A percentile compares a stretch with the other conserved stretches of the same genome.
Evolutionary conservation across 1,140 invertebrate species (phyloP).

Genomic region (Leptestheria dahalacensis): DNA sequence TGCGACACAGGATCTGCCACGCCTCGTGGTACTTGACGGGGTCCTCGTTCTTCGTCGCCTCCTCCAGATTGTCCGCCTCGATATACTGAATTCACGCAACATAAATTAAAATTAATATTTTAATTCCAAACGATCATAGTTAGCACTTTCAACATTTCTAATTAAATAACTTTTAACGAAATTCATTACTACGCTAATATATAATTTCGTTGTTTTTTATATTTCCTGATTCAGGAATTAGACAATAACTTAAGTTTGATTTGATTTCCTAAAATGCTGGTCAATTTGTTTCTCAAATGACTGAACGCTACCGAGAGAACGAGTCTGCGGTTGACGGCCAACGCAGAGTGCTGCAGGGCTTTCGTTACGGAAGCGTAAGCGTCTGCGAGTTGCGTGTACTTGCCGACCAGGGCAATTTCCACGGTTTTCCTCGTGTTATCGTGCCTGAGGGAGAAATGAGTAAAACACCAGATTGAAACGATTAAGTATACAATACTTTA

Average conservation of each 20-base stretch:
- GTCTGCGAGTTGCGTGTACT: conserved; percentile 92
- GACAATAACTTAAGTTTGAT: no score
- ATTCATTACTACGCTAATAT: no score
- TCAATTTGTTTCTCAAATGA: background rate
- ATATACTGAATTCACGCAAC: conserved; percentile 47
- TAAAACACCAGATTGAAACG: conserved; percentile 30
- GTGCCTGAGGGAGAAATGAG: conserved; percentile 26
- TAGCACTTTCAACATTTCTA: no score
- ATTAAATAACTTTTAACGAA: no score
- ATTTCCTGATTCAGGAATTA: no score
- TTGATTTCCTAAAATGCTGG: background rate
- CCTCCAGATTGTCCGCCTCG: conserved; percentile 78
- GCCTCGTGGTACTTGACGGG: conserved; percentile 81
- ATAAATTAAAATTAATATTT: background rate
- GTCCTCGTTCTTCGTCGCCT: conserved; percentile 46
- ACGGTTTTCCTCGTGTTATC: conserved; percentile 65
- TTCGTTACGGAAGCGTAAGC: conserved; percentile 93
- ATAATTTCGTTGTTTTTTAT: no score
- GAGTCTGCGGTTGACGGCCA: conserved; percentile 67
- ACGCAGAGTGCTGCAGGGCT: conserved; percentile 79
- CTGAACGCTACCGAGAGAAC: conserved; percentile 45
- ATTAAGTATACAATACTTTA: conserved; percentile 5
- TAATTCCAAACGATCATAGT: background rate
- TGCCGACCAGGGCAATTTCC: conserved; percentile 91
- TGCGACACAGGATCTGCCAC: conserved; percentile 78